Conservation (phyloP, 1,140 invertebrate species). For the Euwallacea similis region DNA sequence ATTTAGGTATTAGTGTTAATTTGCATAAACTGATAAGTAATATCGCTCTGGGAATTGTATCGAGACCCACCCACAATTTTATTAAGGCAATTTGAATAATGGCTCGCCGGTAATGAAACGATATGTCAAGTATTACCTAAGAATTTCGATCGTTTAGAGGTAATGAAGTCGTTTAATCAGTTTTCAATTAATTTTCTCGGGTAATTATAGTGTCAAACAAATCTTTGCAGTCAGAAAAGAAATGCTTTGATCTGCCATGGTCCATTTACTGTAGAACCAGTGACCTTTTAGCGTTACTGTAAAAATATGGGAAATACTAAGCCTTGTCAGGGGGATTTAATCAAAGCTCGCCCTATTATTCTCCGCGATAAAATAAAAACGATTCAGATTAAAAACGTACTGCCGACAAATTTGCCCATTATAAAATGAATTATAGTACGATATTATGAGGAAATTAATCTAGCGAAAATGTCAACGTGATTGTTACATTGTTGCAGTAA, state of each 20-base stretch:
- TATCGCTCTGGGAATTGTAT: background rate
- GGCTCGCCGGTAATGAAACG: background rate
- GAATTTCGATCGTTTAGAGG: too few relatives aligned
- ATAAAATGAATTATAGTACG: background rate
- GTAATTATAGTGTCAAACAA: too few relatives aligned
- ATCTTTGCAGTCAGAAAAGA: too few relatives aligned
- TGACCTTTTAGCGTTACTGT: too few relatives aligned
- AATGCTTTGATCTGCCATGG: too few relatives aligned
- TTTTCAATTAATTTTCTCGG: too few relatives aligned
- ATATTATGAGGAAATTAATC: background rate
- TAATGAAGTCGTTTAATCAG: too few relatives aligned
- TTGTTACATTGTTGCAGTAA: background rate
- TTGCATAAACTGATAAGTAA: too few relatives aligned
- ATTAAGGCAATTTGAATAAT: constrained; percentile 5
- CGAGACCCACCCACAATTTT: constrained; percentile 9
- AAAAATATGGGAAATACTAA: too few relatives aligned
- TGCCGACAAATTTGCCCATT: background rate
- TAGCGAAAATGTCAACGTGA: background rate
- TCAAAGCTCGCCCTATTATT: background rate
- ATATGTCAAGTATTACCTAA: constrained; percentile 14
- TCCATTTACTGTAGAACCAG: too few relatives aligned
- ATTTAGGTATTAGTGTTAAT: too few relatives aligned
- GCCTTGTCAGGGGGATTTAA: too few relatives aligned
- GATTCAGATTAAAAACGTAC: background rate
- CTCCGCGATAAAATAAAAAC: background rate